Evolutionary conservation across 2,797 vertebrate species (phyloP).

Genomic region (Perdix hodgsoniae): DNA sequence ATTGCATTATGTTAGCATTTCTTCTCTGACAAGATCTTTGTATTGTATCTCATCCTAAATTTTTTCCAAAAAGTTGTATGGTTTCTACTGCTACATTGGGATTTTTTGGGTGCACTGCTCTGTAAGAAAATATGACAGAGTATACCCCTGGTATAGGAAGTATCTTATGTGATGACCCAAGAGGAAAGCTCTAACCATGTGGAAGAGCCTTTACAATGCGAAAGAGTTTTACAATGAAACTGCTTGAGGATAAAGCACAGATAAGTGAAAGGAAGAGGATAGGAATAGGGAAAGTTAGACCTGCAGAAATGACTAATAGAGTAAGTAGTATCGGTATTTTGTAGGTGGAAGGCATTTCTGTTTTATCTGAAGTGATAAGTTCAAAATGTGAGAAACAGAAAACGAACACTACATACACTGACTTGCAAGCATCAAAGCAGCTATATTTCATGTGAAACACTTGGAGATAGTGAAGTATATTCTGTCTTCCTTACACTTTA

Average conservation of each 20-base stretch:
- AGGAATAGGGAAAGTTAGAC: background rate
- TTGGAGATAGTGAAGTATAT: background rate
- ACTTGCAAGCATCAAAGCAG: background rate
- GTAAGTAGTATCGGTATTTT: background rate
- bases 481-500: background rate
- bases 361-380: background rate
- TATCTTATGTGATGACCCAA: background rate
- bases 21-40: background rate
- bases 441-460: background rate
- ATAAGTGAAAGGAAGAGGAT: background rate
- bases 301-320: background rate
- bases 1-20: background rate
- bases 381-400: background rate
- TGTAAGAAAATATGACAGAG: background rate
- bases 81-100: background rate
- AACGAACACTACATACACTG: rapidly evolving
- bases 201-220: too few species aligned
- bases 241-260: background rate
- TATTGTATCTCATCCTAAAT: background rate
- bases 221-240: background rate
- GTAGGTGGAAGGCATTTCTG: background rate
- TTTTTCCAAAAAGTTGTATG: background rate
- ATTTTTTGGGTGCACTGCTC: background rate
- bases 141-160: background rate
- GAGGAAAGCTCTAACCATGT: background rate